Evolutionary conservation across 2,113 vertebrate genomes (phyloP), one percentile per base, ranked within the genome.

Genomic region (Callocephalon fimbriatum): DNA sequence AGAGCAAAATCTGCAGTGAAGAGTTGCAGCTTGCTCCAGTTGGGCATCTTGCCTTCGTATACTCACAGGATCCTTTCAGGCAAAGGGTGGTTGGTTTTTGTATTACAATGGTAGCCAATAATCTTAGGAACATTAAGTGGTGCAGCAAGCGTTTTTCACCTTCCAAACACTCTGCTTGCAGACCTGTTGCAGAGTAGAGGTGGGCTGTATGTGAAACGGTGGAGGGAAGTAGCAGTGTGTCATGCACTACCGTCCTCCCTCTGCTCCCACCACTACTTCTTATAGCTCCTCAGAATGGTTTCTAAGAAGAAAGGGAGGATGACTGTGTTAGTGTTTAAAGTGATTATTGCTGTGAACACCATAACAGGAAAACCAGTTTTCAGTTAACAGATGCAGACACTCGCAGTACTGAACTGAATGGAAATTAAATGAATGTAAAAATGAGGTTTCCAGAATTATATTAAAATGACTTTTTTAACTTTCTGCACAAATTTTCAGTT

Each of bases 381-480:
- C 58, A 73, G 58, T 56, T 82, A 82, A 56, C 51, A 79, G 71
- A 59, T 44, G 27, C 86, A 92, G 95, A 45, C 58, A 37, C 58
- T 80, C 1, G 7, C 74, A 80, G 86, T 80, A 51, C 37, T 10
- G 7, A 81, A 40, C 31, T 11, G 68, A 93, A 83, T 47, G 71
- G 61, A 51, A 79, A 90, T 89, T 42, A 83, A 90, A 96, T 95
- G 86, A 96, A 66, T 40, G 40, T 59, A 88, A 88, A 95, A 63
- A 66, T 59, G 59, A 65, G 74, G 88, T 75, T 95, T 94, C 63
- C 66, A 82, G 92, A 94, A 75, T 76, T 44, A 40, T 84, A 67
- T 77, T 93, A 86, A 96, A 97, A 94, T 92, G 16, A 47, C 78
- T 80, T 78, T 78, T 90, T 91, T 47, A 92, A 88, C 48, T 91